Conservation (phyloP, 2,113 vertebrate species). For the Nycticryphes semicollaris region DNA sequence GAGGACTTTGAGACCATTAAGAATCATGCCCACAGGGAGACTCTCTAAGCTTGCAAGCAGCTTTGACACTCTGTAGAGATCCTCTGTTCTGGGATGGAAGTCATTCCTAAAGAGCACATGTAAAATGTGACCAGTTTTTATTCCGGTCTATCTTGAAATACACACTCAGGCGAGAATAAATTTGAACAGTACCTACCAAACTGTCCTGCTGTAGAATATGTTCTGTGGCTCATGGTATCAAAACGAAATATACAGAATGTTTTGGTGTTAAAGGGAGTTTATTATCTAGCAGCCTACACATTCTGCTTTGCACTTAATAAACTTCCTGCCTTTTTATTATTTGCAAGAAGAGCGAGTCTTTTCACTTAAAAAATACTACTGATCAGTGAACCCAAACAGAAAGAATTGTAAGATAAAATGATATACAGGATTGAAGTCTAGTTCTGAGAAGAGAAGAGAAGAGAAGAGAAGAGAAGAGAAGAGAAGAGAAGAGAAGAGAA, state of each 20-base stretch:
- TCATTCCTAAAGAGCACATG: not conserved
- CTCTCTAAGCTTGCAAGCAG: not conserved
- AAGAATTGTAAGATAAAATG: not conserved
- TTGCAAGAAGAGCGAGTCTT: not conserved
- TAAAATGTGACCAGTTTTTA: not conserved
- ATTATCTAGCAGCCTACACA: not conserved
- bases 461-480: too few relatives aligned
- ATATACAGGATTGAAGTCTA: not conserved
- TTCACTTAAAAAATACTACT: not conserved
- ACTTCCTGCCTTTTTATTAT: not conserved
- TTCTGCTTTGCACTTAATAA: not conserved
- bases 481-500: too few relatives aligned
- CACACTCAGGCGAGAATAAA: not conserved
- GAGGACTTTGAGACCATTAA: not conserved
- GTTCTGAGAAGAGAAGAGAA: too few relatives aligned
- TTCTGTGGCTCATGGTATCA: not conserved
- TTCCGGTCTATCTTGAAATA: not conserved
- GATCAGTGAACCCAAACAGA: not conserved
- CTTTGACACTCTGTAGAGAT: rapidly evolving
- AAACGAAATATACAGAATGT: not conserved
- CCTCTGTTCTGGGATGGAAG: not conserved
- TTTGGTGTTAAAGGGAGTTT: not conserved
- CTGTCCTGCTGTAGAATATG: not conserved
- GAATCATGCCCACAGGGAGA: not conserved
- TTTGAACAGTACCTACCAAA: not conserved